Evolutionary conservation across 2,797 vertebrate species (phyloP), one percentile per base, ranked within the genome.

Genomic region (Poecilia velifera): DNA sequence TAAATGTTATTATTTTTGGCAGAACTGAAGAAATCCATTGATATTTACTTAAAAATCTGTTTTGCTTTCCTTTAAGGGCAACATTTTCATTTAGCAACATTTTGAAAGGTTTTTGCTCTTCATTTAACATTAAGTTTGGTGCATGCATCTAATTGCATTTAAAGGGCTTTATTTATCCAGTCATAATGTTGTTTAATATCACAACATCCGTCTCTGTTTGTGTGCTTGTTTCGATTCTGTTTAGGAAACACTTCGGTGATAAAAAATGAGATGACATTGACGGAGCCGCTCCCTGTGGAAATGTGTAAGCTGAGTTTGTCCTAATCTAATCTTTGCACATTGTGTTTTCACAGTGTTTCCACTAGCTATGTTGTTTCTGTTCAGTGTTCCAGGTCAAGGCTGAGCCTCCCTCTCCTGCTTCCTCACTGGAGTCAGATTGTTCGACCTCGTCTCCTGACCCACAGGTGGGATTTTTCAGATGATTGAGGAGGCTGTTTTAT

Each of bases 311-410:
- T 20, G 12, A n/a, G 18, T 59, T 45, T 14, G 49, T 71, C 0
- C 1, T 34, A 3, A 43, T 10, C 0, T 3, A 0, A 0, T 22
- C 51, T 51, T 20, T 51, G 1, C 4, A 0, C 31, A 22, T 14
- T 18, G 9, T 45, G 18, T 22, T 76, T 18, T 22, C 25, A 9
- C 3, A 2, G 7, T 43, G 41, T 43, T 36, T 31, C 55, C 25
- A 51, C 4, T 25, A 7, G 10, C 8, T 34, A 10, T 1, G 45
- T 59, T 6, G 47, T 74, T 10, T 79, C 31, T 77, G 10, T 78
- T 0, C 78, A 98, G 97, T 97, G 91, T 96, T 97, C 70, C 96
- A 96, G 93, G 96, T 98, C 88, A 97, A 98, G 85, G 96, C 97
- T 0, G 97, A 98, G 80, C 97, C 97, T 7, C 96, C 95, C 0